phyloP scores from a whole-genome alignment of 2,888 invertebrate species.

The Dasysyrphus tricinctus region DNA sequence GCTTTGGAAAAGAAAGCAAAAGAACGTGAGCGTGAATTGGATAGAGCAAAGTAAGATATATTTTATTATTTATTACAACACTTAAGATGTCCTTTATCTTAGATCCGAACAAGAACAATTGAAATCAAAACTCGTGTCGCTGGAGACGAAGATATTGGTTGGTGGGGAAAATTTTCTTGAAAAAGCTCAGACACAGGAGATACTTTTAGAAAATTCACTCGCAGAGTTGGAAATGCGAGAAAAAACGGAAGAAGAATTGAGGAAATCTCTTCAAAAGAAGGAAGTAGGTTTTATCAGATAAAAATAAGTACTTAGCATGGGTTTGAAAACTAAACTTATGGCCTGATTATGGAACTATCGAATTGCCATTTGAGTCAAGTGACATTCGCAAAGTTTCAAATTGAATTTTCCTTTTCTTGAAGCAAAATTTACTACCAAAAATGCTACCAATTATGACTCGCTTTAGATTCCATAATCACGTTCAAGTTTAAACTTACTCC shows the following conservation, averaged over 20 bases:
- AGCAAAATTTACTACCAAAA: too few species aligned
- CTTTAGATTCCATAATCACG: too few species aligned
- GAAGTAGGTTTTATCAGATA: slow-evolving; percentile 85
- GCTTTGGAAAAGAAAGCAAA: slow-evolving; percentile 87
- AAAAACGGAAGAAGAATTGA: slow-evolving; percentile 91
- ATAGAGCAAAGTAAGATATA: slow-evolving; percentile 87
- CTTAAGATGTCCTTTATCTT: slow-evolving; percentile 28
- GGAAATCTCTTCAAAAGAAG: slow-evolving; percentile 92
- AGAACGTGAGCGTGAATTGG: slow-evolving; percentile 89
- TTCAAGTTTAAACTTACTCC: too few species aligned
- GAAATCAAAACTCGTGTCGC: slow-evolving; percentile 92
- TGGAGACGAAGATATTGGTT: slow-evolving; percentile 97
- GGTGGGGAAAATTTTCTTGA: slow-evolving; percentile 99
- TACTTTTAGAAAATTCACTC: slow-evolving; percentile 93
- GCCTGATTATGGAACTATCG: too few species aligned
- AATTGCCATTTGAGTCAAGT: too few species aligned
- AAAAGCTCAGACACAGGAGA: slow-evolving; percentile 97
- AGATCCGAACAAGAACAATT: slow-evolving; percentile 90
- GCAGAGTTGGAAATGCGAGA: slow-evolving; percentile 91
- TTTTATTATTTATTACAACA: background rate
- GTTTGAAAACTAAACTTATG: too few species aligned
- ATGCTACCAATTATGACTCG: too few species aligned
- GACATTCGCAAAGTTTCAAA: too few species aligned
- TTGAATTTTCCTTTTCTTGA: too few species aligned
- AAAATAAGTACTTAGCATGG: too few species aligned